These are phyloP conservation scores for Sycophila sp. DNA, from an alignment of 1,140 invertebrate genomes.

Conservation along the genomic window DNA sequence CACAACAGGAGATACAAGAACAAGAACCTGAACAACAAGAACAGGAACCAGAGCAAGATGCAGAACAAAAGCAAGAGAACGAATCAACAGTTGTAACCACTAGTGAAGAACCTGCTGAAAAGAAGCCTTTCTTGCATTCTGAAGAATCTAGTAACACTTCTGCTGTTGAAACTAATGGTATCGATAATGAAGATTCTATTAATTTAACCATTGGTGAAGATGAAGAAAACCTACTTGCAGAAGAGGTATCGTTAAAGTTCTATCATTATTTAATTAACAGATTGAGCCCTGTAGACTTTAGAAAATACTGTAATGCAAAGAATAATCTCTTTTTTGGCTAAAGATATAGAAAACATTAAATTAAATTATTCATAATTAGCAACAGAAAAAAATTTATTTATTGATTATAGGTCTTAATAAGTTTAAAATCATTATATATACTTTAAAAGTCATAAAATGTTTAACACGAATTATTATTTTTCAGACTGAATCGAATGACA, in stretches of 20 bases:
- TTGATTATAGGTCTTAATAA: no score
- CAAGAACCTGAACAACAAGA: constrained; percentile 55
- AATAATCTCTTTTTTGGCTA: no score
- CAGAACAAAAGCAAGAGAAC: constrained; percentile 42
- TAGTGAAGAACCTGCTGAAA: constrained; percentile 38
- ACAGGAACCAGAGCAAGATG: constrained; percentile 26
- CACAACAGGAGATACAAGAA: constrained; percentile 43
- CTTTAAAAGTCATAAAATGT: no score
- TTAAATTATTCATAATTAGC: no score
- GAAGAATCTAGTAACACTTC: constrained; percentile 40
- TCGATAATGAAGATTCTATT: constrained; percentile 82
- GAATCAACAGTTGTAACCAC: constrained; percentile 41
- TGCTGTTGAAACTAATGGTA: constrained; percentile 61
- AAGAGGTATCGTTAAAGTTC: constrained; percentile 69
- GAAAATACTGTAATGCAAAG: no score
- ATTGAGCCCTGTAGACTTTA: no score
- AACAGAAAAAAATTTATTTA: no score
- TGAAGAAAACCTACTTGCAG: constrained; percentile 79
- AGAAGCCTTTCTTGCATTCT: constrained; percentile 24
- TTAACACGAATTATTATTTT: constrained; percentile 39
- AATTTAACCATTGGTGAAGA: constrained; percentile 84
- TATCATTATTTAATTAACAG: not conserved
- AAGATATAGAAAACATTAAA: no score
- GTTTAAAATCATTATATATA: no score
- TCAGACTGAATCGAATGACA: constrained; percentile 58